Evolutionary conservation across 2,888 invertebrate genomes (phyloP).

Genomic region (Tetanocera ferruginea): DNA sequence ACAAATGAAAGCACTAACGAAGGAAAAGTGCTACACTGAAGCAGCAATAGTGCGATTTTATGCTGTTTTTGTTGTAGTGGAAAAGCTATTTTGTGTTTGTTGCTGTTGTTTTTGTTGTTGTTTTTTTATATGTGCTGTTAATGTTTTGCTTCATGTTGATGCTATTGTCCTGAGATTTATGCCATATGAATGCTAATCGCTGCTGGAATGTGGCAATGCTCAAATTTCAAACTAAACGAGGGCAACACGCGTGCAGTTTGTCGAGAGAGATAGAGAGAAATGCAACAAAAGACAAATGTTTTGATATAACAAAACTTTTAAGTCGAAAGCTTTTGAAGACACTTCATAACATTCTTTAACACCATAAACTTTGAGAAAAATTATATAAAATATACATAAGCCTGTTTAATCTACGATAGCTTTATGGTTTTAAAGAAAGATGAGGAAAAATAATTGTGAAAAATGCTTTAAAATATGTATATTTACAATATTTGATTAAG

Average conservation of each 20-base stretch:
- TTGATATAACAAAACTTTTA: too few relatives aligned
- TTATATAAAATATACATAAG: too few relatives aligned
- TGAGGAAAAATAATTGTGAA: too few relatives aligned
- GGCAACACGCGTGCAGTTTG: conserved; percentile 2
- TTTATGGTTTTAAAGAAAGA: too few relatives aligned
- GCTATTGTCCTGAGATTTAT: conserved; percentile 19
- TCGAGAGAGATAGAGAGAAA: background rate
- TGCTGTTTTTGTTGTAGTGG: background rate
- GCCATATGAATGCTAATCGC: conserved; percentile 24
- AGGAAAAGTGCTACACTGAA: background rate
- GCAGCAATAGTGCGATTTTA: background rate
- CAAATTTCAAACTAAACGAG: background rate
- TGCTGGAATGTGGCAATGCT: conserved; percentile 19
- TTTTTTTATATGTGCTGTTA: background rate
- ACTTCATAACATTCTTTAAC: too few relatives aligned
- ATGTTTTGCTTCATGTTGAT: conserved; percentile 5
- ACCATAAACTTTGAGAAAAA: too few relatives aligned
- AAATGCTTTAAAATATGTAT: too few relatives aligned
- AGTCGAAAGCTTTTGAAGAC: too few relatives aligned
- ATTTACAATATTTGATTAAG: too few relatives aligned
- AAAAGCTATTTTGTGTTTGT: background rate
- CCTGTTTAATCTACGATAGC: too few relatives aligned
- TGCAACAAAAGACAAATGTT: background rate
- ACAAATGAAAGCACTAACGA: conserved; percentile 22
- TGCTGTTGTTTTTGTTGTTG: conserved; percentile 8